These are phyloP conservation scores for Caenorhabditis wallacei DNA, from an alignment of 2,888 invertebrate species.

Conservation along the genomic window DNA sequence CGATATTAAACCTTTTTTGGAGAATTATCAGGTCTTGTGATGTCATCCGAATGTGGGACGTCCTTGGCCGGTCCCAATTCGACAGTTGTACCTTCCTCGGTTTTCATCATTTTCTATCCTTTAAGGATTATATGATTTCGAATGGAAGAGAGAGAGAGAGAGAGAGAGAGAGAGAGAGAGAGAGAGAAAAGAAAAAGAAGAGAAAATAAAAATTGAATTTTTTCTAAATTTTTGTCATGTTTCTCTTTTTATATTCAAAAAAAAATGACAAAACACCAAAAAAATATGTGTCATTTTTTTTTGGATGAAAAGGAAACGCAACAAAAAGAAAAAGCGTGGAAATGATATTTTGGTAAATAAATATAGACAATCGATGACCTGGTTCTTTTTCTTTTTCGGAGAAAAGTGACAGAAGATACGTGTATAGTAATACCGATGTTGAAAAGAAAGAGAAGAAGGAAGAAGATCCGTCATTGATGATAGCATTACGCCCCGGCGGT, in stretches of 20 bases:
- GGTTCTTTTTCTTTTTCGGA: constrained; percentile 30
- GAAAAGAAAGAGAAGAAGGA: constrained; percentile 23
- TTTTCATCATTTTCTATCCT: constrained; percentile 54
- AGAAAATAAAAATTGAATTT: constrained; percentile 22
- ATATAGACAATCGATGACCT: constrained; percentile 27
- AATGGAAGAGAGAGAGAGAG: background rate
- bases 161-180: constrained; percentile 17
- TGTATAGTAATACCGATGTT: constrained; percentile 39
- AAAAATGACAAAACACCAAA: constrained; percentile 26
- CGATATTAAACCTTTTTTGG: constrained; percentile 53
- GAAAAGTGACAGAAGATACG: constrained; percentile 54
- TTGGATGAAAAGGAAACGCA: constrained; percentile 10
- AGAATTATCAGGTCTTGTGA: constrained; percentile 40
- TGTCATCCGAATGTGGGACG: constrained; percentile 57
- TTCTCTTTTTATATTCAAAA: background rate
- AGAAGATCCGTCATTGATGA: constrained; percentile 46
- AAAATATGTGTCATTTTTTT: constrained; percentile 1
- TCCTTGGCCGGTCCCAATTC: constrained; percentile 71
- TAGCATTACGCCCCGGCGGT: constrained; percentile 43
- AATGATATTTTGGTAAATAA: constrained; percentile 5
- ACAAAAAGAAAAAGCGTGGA: constrained; percentile 25
- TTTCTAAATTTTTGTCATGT: background rate
- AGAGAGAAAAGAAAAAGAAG: constrained; percentile 13
- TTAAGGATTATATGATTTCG: constrained; percentile 20
- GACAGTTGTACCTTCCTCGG: constrained; percentile 66